Evolutionary conservation across 2,888 invertebrate genomes (phyloP).

Genomic region (Lutraria lutraria): DNA sequence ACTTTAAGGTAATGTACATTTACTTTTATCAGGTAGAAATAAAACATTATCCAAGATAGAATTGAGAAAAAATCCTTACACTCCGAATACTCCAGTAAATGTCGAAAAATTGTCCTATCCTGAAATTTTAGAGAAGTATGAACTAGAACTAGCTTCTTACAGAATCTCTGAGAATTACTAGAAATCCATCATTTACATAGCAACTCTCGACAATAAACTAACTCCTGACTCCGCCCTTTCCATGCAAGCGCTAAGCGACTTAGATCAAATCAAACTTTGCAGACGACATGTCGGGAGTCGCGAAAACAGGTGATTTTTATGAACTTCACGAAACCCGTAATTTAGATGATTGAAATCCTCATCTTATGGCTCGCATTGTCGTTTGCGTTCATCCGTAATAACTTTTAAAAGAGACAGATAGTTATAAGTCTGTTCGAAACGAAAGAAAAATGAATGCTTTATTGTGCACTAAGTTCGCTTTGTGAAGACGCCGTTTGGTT

Average conservation of each 20-base stretch:
- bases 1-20: background rate
- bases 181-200: slow-evolving; percentile 47
- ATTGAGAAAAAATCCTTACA: background rate
- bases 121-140: slow-evolving; percentile 20
- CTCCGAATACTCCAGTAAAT: background rate
- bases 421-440: slow-evolving; percentile 4
- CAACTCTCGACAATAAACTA: slow-evolving; percentile 42
- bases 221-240: slow-evolving; percentile 39
- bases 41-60: background rate
- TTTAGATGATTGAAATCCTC: slow-evolving; percentile 31
- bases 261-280: slow-evolving; percentile 34
- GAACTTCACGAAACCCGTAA: slow-evolving; percentile 33
- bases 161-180: slow-evolving; percentile 36
- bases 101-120: background rate
- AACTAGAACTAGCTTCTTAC: slow-evolving; percentile 13
- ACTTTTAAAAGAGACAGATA: slow-evolving; percentile 26
- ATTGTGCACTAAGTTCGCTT: slow-evolving; percentile 24
- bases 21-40: slow-evolving; percentile 2
- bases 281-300: slow-evolving; percentile 38
- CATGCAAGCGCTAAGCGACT: slow-evolving; percentile 30
- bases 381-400: slow-evolving; percentile 36
- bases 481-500: slow-evolving; percentile 21
- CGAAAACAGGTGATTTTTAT: slow-evolving; percentile 26
- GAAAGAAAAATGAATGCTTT: slow-evolving; percentile 22
- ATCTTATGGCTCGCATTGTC: slow-evolving; percentile 1